phyloP scores from a whole-genome alignment of 2,113 vertebrate species.

The Regulus satrapa region DNA sequence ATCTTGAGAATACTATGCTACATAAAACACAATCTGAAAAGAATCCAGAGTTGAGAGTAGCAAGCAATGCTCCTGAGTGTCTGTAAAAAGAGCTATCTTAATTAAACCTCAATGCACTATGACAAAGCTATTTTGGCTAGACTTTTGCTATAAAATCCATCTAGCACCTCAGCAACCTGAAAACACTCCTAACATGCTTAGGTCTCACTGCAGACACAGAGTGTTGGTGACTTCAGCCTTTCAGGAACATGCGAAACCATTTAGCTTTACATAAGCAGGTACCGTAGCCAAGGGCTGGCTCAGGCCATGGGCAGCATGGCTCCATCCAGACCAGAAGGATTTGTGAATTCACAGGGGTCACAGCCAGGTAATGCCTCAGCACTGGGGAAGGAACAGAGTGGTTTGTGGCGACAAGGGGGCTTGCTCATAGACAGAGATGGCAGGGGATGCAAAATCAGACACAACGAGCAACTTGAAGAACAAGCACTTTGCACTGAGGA shows the following conservation, averaged over 20 bases:
- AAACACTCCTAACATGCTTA: neutral
- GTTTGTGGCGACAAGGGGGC: neutral
- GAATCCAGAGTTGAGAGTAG: neutral
- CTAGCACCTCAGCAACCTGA: neutral
- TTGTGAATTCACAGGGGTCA: neutral
- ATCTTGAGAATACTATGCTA: slow-evolving; percentile 14
- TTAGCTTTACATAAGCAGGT: neutral
- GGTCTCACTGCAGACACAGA: neutral
- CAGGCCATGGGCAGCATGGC: neutral
- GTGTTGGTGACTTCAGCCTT: neutral
- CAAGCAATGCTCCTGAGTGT: neutral
- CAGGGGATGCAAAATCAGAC: neutral
- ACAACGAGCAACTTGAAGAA: neutral
- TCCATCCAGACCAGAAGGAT: neutral
- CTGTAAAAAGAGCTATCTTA: neutral
- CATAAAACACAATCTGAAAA: slow-evolving; percentile 25
- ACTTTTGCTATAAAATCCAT: neutral
- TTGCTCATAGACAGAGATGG: neutral
- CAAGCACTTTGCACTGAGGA: neutral
- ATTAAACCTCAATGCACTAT: neutral
- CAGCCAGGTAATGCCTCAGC: neutral
- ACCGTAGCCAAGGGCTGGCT: neutral
- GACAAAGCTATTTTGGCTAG: neutral
- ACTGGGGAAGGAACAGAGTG: neutral
- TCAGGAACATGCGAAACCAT: neutral